phyloP scores from a whole-genome alignment of 2,113 vertebrate genomes.

The Clarias macrocephalus region DNA sequence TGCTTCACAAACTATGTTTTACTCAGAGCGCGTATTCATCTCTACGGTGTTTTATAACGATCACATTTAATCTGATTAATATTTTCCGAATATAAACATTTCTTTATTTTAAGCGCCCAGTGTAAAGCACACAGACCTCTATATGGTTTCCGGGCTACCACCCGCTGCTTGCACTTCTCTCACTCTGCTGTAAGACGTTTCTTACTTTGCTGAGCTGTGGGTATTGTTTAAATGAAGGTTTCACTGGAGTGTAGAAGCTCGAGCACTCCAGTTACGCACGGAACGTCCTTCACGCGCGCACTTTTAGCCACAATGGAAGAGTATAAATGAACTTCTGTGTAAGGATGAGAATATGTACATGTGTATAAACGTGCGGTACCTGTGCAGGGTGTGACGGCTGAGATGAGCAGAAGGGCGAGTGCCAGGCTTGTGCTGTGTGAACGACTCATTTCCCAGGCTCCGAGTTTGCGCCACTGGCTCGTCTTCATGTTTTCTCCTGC shows the following conservation, averaged over 20 bases:
- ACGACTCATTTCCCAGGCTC: constrained; percentile 51
- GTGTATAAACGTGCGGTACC: constrained; percentile 52
- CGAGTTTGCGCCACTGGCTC: constrained; percentile 55
- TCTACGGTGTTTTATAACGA: background rate
- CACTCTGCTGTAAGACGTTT: background rate
- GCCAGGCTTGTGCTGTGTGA: constrained; percentile 61
- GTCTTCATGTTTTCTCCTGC: constrained; percentile 56
- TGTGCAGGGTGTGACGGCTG: constrained; percentile 61
- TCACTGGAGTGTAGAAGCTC: background rate
- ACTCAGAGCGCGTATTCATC: background rate
- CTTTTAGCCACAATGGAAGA: background rate
- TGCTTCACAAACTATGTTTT: background rate
- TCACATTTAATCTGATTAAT: background rate
- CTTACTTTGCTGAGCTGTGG: background rate
- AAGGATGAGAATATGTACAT: background rate
- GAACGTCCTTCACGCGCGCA: background rate
- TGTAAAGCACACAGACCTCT: no score
- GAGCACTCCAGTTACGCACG: background rate
- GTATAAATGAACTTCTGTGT: background rate
- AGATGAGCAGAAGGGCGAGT: constrained; percentile 66
- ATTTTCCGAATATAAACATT: background rate
- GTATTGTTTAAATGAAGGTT: no score
- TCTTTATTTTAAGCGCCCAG: background rate
- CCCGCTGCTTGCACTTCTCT: background rate
- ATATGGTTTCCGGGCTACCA: background rate